Evolutionary conservation across 2,113 vertebrate species (phyloP).

Genomic region (Anhinga anhinga): DNA sequence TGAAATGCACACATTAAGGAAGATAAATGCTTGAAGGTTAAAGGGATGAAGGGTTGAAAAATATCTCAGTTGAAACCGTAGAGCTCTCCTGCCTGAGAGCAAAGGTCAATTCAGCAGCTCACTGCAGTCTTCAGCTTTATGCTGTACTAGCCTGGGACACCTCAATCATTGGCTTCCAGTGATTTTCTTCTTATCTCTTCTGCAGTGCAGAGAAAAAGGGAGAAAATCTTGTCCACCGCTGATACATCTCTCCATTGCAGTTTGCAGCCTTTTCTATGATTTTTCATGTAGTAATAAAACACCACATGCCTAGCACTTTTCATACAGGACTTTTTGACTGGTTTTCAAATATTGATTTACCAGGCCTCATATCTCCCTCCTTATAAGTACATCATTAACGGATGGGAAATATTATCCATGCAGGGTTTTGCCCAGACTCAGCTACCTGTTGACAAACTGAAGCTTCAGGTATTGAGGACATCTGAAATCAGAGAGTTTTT

Average conservation of each 20-base stretch:
- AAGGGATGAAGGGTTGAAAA: slow-evolving; percentile 11
- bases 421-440: not conserved
- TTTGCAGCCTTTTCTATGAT: not conserved
- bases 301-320: not conserved
- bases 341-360: not conserved
- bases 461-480: not conserved
- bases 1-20: not conserved
- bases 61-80: not conserved
- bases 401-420: not conserved
- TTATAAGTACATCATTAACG: not conserved
- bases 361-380: not conserved
- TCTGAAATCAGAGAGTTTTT: not conserved
- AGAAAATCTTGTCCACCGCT: not conserved
- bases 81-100: not conserved
- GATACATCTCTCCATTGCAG: not conserved
- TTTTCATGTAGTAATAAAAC: not conserved
- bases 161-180: not conserved
- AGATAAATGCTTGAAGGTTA: slow-evolving; percentile 31
- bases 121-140: not conserved
- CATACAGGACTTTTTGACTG: not conserved
- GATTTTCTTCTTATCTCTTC: not conserved
- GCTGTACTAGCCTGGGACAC: not conserved
- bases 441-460: not conserved
- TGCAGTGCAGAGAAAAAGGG: not conserved
- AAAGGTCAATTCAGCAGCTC: not conserved